Percentiles rank a stretch among this genome's conserved stretches.
Evolutionary conservation across 2,113 vertebrate genomes (phyloP).

Genomic region (Oncorhynchus gorbuscha): DNA sequence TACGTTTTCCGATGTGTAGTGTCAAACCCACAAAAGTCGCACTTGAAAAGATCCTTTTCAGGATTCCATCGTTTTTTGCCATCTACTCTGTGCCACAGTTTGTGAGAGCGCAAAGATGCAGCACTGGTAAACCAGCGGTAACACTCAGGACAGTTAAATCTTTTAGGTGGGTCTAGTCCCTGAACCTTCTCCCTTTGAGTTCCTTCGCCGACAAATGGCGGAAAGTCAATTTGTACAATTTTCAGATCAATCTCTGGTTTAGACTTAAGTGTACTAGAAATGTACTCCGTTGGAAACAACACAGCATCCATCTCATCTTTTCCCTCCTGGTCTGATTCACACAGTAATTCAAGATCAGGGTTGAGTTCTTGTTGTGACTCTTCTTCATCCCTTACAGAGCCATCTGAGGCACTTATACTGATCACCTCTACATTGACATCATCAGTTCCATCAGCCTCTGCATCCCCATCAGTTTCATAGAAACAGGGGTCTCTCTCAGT

Average conservation of each 20-base stretch:
- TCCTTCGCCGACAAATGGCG: slow-evolving; percentile 28
- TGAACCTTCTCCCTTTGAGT: not conserved
- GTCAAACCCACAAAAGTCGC: slow-evolving; percentile 61
- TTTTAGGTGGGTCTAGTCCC: slow-evolving; percentile 30
- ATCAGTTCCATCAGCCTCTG: slow-evolving; percentile 54
- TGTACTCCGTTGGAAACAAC: slow-evolving; percentile 4
- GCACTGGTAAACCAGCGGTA: slow-evolving; percentile 66
- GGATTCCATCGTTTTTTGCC: slow-evolving; percentile 54
- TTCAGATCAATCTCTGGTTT: slow-evolving; percentile 67
- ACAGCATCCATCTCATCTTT: slow-evolving; percentile 33
- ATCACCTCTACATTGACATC: slow-evolving; percentile 69
- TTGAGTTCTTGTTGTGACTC: slow-evolving; percentile 46
- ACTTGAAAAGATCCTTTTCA: slow-evolving; percentile 46
- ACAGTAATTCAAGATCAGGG: slow-evolving; percentile 67
- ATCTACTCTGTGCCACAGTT: slow-evolving; percentile 68
- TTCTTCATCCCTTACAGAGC: slow-evolving; percentile 43
- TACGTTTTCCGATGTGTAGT: slow-evolving; percentile 49
- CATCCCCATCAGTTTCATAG: slow-evolving; percentile 46
- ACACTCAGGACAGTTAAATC: slow-evolving; percentile 68
- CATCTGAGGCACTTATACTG: slow-evolving; percentile 62
- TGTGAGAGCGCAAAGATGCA: slow-evolving; percentile 67
- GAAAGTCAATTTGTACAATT: slow-evolving; percentile 70
- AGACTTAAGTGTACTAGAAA: slow-evolving; percentile 16
- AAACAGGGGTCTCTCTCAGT: slow-evolving; percentile 17
- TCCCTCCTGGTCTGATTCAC: slow-evolving; percentile 70